phyloP scores from a whole-genome alignment of 2,113 vertebrate genomes.

The Tapirus terrestris region DNA sequence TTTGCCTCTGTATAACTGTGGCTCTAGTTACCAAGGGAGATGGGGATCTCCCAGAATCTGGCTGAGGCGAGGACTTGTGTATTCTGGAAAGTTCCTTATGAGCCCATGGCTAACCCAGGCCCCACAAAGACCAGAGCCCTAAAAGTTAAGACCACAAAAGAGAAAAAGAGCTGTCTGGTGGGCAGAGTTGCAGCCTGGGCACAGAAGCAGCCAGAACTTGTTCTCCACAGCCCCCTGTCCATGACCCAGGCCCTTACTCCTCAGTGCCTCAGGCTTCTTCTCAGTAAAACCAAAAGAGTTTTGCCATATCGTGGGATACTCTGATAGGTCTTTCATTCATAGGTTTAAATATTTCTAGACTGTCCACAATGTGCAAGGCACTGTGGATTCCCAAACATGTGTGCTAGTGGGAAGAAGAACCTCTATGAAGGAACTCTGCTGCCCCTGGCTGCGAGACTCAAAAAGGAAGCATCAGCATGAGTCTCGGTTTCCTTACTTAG shows the following conservation, averaged over 20 bases:
- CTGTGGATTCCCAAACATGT: rapidly evolving
- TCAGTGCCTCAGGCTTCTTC: background rate
- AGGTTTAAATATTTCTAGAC: background rate
- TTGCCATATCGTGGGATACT: rapidly evolving
- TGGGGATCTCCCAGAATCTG: background rate
- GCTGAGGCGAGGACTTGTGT: background rate
- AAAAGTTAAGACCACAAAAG: background rate
- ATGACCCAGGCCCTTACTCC: background rate
- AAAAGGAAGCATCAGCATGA: rapidly evolving
- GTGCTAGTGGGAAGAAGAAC: background rate
- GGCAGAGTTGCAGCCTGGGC: background rate
- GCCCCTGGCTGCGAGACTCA: rapidly evolving
- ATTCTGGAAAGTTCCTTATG: background rate
- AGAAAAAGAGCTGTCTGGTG: too few relatives aligned
- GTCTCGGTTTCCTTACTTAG: background rate
- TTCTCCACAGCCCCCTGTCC: background rate
- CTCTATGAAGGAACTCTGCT: too few relatives aligned
- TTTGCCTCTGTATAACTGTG: too few relatives aligned
- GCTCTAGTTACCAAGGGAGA: background rate
- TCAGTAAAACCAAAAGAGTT: background rate
- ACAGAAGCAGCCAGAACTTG: background rate
- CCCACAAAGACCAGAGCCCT: background rate
- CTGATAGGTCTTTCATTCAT: rapidly evolving
- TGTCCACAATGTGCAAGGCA: rapidly evolving
- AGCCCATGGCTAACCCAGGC: background rate